These are phyloP conservation scores for Acinonyx jubatus DNA, from an alignment of 2,113 vertebrate genomes.

Conservation along the genomic window DNA sequence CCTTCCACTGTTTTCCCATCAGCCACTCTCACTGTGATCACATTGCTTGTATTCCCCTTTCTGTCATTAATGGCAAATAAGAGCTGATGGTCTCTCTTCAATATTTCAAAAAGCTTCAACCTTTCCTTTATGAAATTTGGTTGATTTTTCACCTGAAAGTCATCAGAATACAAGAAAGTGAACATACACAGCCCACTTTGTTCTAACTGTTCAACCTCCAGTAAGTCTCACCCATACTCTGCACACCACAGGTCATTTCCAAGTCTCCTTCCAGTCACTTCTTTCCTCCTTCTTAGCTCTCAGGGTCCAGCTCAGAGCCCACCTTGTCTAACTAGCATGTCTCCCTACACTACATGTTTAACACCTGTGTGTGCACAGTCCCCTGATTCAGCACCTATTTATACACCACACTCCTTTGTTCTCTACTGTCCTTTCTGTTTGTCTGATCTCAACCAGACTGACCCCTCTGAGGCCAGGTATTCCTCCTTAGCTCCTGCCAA, in stretches of 20 bases:
- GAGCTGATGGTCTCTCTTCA: constrained; percentile 85
- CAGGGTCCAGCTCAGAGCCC: not conserved
- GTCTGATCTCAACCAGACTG: not conserved
- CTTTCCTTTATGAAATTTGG: constrained; percentile 84
- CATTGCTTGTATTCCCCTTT: constrained; percentile 46
- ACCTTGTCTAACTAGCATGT: not conserved
- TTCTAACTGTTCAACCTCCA: not conserved
- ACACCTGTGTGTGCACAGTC: accelerated
- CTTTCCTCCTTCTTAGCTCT: not conserved
- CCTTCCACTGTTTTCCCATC: constrained; percentile 79
- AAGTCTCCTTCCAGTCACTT: not conserved
- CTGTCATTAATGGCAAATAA: constrained; percentile 73
- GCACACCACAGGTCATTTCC: not conserved
- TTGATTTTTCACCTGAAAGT: constrained; percentile 68
- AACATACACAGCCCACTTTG: not conserved
- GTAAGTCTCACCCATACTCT: not conserved
- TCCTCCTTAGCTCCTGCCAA: not conserved
- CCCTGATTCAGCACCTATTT: not conserved
- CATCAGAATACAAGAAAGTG: not conserved
- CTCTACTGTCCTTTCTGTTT: not conserved
- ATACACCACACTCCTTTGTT: not conserved
- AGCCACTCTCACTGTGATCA: constrained; percentile 80
- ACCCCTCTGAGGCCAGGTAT: not conserved
- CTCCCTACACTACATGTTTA: not conserved
- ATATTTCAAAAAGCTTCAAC: constrained; percentile 82